phyloP scores from a whole-genome alignment of 1,140 invertebrate species.

The Potamilus streckersoni region DNA sequence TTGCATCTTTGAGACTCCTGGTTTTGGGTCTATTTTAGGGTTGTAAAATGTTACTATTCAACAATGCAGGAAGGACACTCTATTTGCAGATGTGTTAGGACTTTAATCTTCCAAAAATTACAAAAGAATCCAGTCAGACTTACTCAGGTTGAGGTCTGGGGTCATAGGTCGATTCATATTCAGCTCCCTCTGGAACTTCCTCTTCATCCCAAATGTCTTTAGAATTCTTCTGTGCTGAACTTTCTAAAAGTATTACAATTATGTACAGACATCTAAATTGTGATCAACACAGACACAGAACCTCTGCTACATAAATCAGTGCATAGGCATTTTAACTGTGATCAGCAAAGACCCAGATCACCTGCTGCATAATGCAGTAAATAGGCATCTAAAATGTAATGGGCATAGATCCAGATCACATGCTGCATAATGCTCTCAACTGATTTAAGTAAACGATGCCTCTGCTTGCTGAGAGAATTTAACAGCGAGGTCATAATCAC shows the following conservation, averaged over 20 bases:
- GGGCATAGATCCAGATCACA: not conserved
- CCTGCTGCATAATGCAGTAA: not conserved
- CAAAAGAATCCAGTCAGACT: conserved; percentile 13
- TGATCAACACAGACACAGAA: not conserved
- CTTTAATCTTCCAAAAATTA: not conserved
- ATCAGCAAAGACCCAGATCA: not conserved
- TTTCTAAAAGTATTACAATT: conserved; percentile 4
- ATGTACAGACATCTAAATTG: not conserved
- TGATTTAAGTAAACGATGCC: no score
- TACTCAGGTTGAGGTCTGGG: conserved; percentile 77
- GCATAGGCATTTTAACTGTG: not conserved
- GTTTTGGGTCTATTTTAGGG: no score
- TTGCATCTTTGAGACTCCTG: no score
- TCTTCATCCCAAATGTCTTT: conserved; percentile 74
- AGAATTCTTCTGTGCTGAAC: conserved; percentile 36
- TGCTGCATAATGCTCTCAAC: not conserved
- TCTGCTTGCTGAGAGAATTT: no score
- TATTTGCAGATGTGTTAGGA: no score
- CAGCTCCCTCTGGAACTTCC: conserved; percentile 69
- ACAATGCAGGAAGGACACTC: no score
- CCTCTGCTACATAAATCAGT: not conserved
- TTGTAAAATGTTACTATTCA: no score
- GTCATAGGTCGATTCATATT: conserved; percentile 72
- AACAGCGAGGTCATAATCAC: no score
- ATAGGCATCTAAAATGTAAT: not conserved